Evolutionary conservation across 2,888 invertebrate genomes (phyloP).

Genomic region (Archaeoteleia sp.): DNA sequence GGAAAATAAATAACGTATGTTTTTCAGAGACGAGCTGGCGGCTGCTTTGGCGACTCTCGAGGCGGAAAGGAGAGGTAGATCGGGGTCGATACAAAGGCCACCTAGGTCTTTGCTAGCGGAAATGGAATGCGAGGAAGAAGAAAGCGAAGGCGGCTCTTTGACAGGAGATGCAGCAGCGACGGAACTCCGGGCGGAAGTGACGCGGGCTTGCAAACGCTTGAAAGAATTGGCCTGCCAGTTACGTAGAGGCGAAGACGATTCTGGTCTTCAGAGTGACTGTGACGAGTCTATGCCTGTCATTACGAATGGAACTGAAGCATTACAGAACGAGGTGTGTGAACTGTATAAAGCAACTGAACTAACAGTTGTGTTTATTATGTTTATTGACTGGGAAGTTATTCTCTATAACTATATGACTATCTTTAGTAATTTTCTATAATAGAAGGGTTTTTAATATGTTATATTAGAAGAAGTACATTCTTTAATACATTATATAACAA

Average conservation of each 20-base stretch:
- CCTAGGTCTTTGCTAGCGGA: slow-evolving; percentile 90
- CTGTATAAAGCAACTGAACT: too few relatives aligned
- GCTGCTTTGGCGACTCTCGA: slow-evolving; percentile 73
- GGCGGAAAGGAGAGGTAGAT: slow-evolving; percentile 72
- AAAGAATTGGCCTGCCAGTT: slow-evolving; percentile 84
- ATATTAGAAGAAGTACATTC: too few relatives aligned
- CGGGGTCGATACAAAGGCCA: slow-evolving; percentile 72
- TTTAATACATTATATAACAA: too few relatives aligned
- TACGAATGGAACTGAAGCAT: slow-evolving; percentile 64
- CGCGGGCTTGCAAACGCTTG: slow-evolving; percentile 79
- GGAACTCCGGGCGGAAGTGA: slow-evolving; percentile 77
- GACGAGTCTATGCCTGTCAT: slow-evolving; percentile 73
- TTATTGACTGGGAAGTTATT: too few relatives aligned
- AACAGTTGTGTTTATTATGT: too few relatives aligned
- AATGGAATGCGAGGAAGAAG: slow-evolving; percentile 88
- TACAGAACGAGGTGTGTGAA: slow-evolving; percentile 63
- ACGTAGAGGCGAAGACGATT: slow-evolving; percentile 84
- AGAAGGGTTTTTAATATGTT: too few relatives aligned
- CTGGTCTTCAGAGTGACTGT: slow-evolving; percentile 73
- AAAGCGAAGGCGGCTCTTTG: slow-evolving; percentile 79
- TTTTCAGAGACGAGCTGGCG: slow-evolving; percentile 68
- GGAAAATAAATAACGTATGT: slow-evolving; percentile 6
- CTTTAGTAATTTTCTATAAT: too few relatives aligned
- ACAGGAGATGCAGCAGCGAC: slow-evolving; percentile 72
- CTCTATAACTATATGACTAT: too few relatives aligned